Base-by-base conservation (phyloP, 2,888 invertebrate genomes). In the Geophilus truncorum region DNA sequence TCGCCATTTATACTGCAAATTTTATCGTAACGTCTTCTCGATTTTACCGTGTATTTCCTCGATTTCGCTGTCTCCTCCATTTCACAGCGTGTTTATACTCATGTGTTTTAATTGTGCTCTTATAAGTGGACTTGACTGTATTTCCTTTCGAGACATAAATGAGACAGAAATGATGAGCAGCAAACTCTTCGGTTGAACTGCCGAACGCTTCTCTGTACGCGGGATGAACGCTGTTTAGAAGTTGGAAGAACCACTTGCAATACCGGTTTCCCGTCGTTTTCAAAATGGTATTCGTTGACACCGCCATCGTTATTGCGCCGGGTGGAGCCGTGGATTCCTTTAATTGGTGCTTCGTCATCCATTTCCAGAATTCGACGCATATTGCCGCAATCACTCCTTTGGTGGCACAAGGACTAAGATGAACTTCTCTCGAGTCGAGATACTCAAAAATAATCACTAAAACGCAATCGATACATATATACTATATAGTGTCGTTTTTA, bases 161-260 rank as follows among this genome's bases (percentile, higher is more conserved):
- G 10, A 85, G 84, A 89, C 89, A 91, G 83, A 91, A 90, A 84
- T 91, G 91, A 32, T 88, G 87, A 0, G 86, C 80, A 30, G 87
- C 88, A 30, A 91, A 86, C 28, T 82, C 82, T 1, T 36, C 77
- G n/a, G 23, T 28, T 1, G 30, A 1, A 0, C 25, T 0, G 0
- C 6, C 12, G 0, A 0, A 5, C 10, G n/a, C 9, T 36, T 81
- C 36, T 76, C 40, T 30, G n/a, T 81, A 51, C 15, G 25, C 70
- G 23, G 81, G 40, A 25, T 80, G 76, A 15, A 79, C 30, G 45
- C 80, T 80, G 83, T 90, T 90, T 80, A 89, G 83, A 84, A 89
- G 85, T 4, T 84, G 82, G 82, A 90, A 91, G 85, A 90, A 91
- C 91, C 91, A 91, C 81, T 88, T 87, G 0, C 88, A 84, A 85